phyloP scores from a whole-genome alignment of 1,140 invertebrate genomes.

The Magallana angulata region DNA sequence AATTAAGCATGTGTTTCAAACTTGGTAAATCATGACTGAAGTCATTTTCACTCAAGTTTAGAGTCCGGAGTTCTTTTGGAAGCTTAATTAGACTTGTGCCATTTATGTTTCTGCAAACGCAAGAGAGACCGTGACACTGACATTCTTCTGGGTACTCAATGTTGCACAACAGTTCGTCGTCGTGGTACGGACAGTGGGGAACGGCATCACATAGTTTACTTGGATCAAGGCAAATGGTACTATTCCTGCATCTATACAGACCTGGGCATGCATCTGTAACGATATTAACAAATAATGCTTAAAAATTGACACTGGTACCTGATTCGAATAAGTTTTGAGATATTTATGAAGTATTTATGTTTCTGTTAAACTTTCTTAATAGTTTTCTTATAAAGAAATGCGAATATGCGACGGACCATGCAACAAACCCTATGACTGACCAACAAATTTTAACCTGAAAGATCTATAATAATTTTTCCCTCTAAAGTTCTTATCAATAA shows the following conservation, averaged over 20 bases:
- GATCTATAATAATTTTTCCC: too few species aligned
- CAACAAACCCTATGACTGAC: too few species aligned
- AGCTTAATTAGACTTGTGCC: neutral
- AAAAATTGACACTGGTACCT: too few species aligned
- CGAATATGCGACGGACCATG: too few species aligned
- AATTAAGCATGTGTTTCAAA: neutral
- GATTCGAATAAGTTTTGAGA: too few species aligned
- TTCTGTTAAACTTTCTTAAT: too few species aligned
- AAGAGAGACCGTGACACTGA: slow-evolving; percentile 42
- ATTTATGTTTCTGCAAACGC: neutral
- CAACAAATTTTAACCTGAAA: too few species aligned
- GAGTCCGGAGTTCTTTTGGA: neutral
- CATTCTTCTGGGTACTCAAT: slow-evolving; percentile 48
- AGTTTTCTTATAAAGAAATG: too few species aligned
- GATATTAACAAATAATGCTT: neutral
- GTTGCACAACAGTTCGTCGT: slow-evolving; percentile 60
- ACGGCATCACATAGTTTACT: slow-evolving; percentile 45
- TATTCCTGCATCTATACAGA: slow-evolving; percentile 45
- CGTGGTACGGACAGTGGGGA: slow-evolving; percentile 51
- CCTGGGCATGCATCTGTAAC: slow-evolving; percentile 36
- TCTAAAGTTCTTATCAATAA: too few species aligned
- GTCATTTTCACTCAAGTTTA: slow-evolving; percentile 40
- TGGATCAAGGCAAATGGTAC: slow-evolving; percentile 31
- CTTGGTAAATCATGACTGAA: neutral
- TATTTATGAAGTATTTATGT: too few species aligned